Percentiles rank a stretch among this genome's conserved stretches.
These are phyloP conservation scores for Potorous gilbertii DNA, from an alignment of 2,797 vertebrate species.

Conservation along the genomic window DNA sequence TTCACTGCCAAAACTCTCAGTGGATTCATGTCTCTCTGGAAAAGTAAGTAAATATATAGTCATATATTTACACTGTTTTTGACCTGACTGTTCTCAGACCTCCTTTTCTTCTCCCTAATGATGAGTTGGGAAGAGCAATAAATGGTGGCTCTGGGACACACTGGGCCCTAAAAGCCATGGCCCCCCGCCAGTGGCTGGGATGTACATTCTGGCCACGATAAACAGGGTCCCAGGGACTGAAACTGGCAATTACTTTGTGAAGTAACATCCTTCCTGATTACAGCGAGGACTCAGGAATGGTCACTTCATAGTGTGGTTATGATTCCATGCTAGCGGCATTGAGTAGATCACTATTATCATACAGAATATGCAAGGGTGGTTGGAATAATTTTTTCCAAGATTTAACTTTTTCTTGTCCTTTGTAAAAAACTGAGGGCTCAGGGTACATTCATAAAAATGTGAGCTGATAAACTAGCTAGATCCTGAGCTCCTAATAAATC, in stretches of 20 bases:
- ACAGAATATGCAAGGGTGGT: slow-evolving; percentile 15
- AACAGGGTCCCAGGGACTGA: slow-evolving; percentile 57
- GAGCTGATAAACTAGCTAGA: background rate
- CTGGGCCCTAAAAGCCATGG: slow-evolving; percentile 39
- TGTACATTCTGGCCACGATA: slow-evolving; percentile 57
- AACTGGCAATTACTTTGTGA: slow-evolving; percentile 67
- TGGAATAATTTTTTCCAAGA: slow-evolving; percentile 61
- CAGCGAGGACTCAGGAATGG: slow-evolving; percentile 53
- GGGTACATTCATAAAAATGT: background rate
- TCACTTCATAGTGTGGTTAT: slow-evolving; percentile 54
- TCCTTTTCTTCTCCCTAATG: slow-evolving; percentile 43
- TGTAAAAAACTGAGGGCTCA: background rate
- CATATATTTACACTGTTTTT: slow-evolving; percentile 75
- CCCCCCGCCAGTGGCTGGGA: slow-evolving; percentile 45
- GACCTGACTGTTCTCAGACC: slow-evolving; percentile 56
- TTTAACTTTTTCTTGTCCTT: background rate
- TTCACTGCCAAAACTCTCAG: slow-evolving; percentile 74
- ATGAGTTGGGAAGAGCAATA: background rate
- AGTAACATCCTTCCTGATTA: slow-evolving; percentile 63
- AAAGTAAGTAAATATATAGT: slow-evolving; percentile 73
- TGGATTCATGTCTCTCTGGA: slow-evolving; percentile 80
- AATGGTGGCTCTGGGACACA: slow-evolving; percentile 55
- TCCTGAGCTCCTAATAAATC: background rate
- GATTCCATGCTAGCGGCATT: slow-evolving; percentile 18
- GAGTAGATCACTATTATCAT: slow-evolving; percentile 42